phyloP scores from a whole-genome alignment of 2,113 vertebrate genomes.

The Corynorhinus townsendii region DNA sequence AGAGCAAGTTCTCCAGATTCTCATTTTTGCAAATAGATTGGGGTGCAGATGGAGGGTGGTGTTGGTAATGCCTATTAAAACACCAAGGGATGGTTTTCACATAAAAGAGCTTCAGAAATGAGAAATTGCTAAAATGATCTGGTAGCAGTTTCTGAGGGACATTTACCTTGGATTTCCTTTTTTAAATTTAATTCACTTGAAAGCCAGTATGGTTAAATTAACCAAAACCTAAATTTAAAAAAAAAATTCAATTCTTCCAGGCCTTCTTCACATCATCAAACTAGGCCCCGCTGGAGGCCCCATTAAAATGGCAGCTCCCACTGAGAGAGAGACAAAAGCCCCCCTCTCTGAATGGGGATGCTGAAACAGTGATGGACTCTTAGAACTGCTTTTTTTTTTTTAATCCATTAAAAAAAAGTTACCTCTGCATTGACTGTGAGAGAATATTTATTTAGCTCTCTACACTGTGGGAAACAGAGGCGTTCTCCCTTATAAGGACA shows the following conservation, averaged over 20 bases:
- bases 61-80: constrained; percentile 10
- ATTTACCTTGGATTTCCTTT: constrained; percentile 41
- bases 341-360: constrained; percentile 70
- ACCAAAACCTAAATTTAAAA: constrained; percentile 68
- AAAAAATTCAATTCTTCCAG: constrained; percentile 65
- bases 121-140: constrained; percentile 47
- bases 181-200: constrained; percentile 56
- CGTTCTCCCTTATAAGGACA: constrained; percentile 64
- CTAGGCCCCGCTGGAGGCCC: constrained; percentile 72
- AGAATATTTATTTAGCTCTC: constrained; percentile 75
- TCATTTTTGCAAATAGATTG: constrained; percentile 30
- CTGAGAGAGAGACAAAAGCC: constrained; percentile 74
- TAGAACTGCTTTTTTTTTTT: constrained; percentile 72
- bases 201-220: constrained; percentile 64
- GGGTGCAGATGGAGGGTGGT: not conserved
- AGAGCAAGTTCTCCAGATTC: constrained; percentile 27
- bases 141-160: constrained; percentile 31
- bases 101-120: constrained; percentile 36
- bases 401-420: constrained; percentile 77
- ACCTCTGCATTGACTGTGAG: constrained; percentile 76
- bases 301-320: constrained; percentile 78
- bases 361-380: constrained; percentile 73
- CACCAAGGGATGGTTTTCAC: constrained; percentile 55
- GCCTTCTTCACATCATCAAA: constrained; percentile 73
- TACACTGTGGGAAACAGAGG: constrained; percentile 73